A percentile compares a stretch with the other conserved stretches of the same genome.
These are phyloP conservation scores for Shinisaurus crocodilurus DNA, from an alignment of 2,113 vertebrate species.

Conservation along the genomic window DNA sequence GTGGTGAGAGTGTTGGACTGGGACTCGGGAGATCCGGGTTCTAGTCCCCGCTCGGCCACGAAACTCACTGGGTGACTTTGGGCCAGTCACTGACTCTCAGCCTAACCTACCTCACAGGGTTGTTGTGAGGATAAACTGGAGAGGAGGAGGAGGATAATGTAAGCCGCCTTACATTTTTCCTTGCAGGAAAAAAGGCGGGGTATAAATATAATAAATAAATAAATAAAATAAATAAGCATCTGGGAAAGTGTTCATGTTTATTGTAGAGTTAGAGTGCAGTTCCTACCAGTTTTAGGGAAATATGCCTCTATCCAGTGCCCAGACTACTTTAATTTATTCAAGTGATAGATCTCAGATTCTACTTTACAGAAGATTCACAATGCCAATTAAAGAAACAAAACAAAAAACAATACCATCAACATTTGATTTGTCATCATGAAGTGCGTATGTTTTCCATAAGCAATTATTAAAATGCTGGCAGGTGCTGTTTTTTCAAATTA, in stretches of 20 bases:
- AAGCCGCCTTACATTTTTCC: too few species aligned
- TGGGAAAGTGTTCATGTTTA: background rate
- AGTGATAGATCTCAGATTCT: background rate
- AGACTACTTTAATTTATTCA: background rate
- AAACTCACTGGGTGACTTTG: too few species aligned
- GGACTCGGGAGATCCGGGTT: too few species aligned
- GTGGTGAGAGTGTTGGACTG: too few species aligned
- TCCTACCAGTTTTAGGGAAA: background rate
- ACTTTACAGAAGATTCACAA: background rate
- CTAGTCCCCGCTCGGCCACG: too few species aligned
- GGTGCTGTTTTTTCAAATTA: background rate
- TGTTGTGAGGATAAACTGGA: too few species aligned
- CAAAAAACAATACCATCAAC: background rate
- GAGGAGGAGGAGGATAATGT: too few species aligned
- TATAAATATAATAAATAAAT: too few species aligned
- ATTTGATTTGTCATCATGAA: background rate
- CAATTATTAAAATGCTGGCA: background rate
- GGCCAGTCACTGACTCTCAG: too few species aligned
- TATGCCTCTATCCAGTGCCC: background rate
- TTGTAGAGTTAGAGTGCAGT: background rate
- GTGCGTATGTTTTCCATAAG: background rate
- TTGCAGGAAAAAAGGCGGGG: too few species aligned
- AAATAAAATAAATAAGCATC: too few species aligned
- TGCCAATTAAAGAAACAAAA: background rate
- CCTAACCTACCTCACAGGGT: too few species aligned